Evolutionary conservation across 64 coral and sea anemone species (phyloP).

Genomic region (Platygyra sinensis): DNA sequence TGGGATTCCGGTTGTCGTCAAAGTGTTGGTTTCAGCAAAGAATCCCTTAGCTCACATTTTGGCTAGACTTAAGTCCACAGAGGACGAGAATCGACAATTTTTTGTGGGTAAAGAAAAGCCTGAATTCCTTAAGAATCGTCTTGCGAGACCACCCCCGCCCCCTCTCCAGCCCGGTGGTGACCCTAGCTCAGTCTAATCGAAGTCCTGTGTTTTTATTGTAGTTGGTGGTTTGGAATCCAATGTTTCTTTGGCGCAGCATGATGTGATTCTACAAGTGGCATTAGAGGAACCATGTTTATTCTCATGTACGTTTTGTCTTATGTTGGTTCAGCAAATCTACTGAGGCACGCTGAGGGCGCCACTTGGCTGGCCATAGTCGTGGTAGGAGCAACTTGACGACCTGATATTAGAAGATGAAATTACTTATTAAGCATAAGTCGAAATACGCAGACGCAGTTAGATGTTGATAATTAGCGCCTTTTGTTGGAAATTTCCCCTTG

Average conservation of each 20-base stretch:
- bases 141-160: no score
- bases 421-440: no score
- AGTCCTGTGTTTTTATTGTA: constrained; percentile 1
- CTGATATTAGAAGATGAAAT: background rate
- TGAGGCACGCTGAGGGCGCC: constrained; percentile 90
- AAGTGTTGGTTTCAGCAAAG: no score
- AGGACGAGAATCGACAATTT: background rate
- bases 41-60: no score
- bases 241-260: constrained; percentile 90
- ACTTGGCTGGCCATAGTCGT: constrained; percentile 79
- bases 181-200: background rate
- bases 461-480: no score
- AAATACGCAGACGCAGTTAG: no score
- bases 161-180: no score
- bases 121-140: background rate
- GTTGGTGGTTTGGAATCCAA: constrained; percentile 95
- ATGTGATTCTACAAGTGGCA: constrained; percentile 49
- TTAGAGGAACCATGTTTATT: constrained; percentile 79
- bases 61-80: no score
- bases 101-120: no score
- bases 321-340: constrained; percentile 61
- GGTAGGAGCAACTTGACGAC: constrained; percentile 43
- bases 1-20: no score
- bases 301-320: constrained; percentile 71
- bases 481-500: no score